Base-by-base conservation (phyloP, 2,797 vertebrate genomes). In the Melanogrammus aeglefinus region DNA sequence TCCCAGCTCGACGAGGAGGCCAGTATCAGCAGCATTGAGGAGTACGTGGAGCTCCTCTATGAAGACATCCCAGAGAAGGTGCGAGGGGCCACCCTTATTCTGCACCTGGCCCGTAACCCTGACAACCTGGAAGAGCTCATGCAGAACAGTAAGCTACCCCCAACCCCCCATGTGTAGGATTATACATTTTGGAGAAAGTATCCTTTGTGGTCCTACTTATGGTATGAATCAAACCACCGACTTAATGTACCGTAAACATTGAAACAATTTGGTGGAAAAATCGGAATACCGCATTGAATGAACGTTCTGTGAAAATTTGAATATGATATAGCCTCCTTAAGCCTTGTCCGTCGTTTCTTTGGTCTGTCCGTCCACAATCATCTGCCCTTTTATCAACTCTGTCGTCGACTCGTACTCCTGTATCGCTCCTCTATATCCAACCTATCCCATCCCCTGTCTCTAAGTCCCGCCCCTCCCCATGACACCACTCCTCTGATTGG, bases 51-150 rank as follows among this genome's bases (percentile, higher is more conserved):
- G 82, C 91, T 98, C 81, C 87, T 99, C 31, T 98, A 99, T 18
- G 97, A 99, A 85, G 96, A 97, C 80, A 89, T 98, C 84, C 93
- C 96, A 80, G 97, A 98, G 86, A 98, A 98, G 83, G 95, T 97
- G 85, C 91, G 95, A 70, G 97, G 97, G 78, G 96, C 97, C 72
- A 94, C 96, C 10, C 94, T 97, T 79, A 96, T 98, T 87, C 89
- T 98, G 70, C 96, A 97, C 75, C 93, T 99, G 85, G 96, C 97
- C 73, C 94, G 94, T 73, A 97, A 97, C 87, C 95, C 96, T 0
- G 96, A 98, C 90, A 98, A 98, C 89, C 91, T 99, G 91, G 95
- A 97, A 91, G 97, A 98, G 81, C 93, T 99, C 76, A 92, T 96
- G 10, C 86, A 96, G 77, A 98, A 98, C 51, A 96, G 97, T 97